Percentiles rank a stretch among this genome's conserved stretches.
Evolutionary conservation across 2,113 vertebrate genomes (phyloP).

Genomic region (Ovis canadensis): DNA sequence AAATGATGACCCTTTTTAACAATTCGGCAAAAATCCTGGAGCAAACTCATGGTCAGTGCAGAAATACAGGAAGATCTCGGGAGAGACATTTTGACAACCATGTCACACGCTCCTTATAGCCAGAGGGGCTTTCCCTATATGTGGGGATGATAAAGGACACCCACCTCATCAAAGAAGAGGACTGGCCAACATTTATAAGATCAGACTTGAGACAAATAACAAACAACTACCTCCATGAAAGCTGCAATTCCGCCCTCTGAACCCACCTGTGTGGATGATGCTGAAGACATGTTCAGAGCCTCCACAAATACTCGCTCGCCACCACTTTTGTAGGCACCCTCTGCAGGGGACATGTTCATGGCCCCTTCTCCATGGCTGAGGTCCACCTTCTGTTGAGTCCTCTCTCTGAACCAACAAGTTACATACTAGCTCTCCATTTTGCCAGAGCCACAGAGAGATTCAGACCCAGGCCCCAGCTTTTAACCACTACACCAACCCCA

Average conservation of each 20-base stretch:
- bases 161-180: background rate
- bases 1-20: background rate
- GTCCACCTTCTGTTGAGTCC: background rate
- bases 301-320: background rate
- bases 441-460: background rate
- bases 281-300: background rate
- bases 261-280: background rate
- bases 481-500: background rate
- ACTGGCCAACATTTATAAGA: background rate
- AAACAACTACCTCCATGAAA: background rate
- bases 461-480: background rate
- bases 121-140: background rate
- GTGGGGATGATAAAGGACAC: background rate
- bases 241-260: background rate
- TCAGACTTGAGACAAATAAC: background rate
- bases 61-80: background rate
- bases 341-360: background rate
- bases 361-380: background rate
- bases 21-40: background rate
- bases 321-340: background rate
- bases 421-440: background rate
- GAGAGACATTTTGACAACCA: background rate
- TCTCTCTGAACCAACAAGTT: background rate
- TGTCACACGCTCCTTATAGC: background rate
- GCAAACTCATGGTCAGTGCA: background rate